Evolutionary conservation across 2,113 vertebrate genomes (phyloP).

Genomic region (Aspidoscelis tigris): DNA sequence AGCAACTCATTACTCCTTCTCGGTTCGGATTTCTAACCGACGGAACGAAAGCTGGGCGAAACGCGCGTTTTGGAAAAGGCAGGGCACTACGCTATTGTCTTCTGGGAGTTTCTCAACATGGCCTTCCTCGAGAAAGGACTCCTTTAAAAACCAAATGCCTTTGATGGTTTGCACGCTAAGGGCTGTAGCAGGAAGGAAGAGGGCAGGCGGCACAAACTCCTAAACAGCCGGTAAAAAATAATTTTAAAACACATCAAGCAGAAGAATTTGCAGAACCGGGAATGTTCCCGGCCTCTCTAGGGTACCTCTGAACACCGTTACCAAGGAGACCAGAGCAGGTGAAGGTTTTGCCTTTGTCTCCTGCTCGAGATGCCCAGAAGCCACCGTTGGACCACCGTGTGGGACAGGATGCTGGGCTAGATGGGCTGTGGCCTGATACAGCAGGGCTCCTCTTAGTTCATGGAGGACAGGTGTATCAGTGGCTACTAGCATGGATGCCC

Average conservation of each 20-base stretch:
- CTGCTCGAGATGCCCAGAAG: too few relatives aligned
- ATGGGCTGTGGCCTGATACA: too few relatives aligned
- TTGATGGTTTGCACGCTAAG: slow-evolving; percentile 63
- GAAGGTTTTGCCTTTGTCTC: too few relatives aligned
- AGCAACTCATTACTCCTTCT: slow-evolving; percentile 59
- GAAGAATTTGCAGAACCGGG: slow-evolving; percentile 49
- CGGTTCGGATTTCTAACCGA: slow-evolving; percentile 49
- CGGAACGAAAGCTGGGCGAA: slow-evolving; percentile 52
- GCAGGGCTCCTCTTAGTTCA: too few relatives aligned
- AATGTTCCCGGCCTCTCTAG: slow-evolving; percentile 43
- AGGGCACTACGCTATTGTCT: slow-evolving; percentile 55
- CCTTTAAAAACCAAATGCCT: slow-evolving; percentile 66
- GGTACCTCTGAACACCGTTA: too few relatives aligned
- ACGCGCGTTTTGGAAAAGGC: slow-evolving; percentile 59
- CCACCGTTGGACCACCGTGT: too few relatives aligned
- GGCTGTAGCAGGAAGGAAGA: slow-evolving; percentile 59
- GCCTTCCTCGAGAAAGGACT: slow-evolving; percentile 29
- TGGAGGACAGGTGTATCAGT: too few relatives aligned
- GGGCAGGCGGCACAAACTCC: slow-evolving; percentile 58
- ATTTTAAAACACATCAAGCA: too few relatives aligned
- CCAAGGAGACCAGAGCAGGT: too few relatives aligned
- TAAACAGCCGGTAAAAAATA: slow-evolving; percentile 40
- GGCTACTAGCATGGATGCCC: too few relatives aligned
- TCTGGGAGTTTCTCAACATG: slow-evolving; percentile 62
- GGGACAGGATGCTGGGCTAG: too few relatives aligned